Percentiles rank a stretch among this genome's conserved stretches.
Evolutionary conservation across 2,888 invertebrate genomes (phyloP).

Genomic region (Trissolcus brochymenae): DNA sequence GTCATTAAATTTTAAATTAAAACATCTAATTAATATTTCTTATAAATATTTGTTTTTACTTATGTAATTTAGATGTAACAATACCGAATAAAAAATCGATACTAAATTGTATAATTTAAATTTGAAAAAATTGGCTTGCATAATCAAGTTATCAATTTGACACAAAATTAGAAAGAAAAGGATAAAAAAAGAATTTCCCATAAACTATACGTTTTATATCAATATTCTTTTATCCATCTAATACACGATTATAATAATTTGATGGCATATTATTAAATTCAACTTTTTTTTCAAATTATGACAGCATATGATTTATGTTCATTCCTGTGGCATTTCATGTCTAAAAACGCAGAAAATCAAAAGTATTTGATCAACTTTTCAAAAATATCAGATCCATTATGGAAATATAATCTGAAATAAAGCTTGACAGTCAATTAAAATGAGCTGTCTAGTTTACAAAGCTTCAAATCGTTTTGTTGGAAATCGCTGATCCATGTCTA

Average conservation of each 20-base stretch:
- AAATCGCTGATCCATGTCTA: constrained; percentile 21
- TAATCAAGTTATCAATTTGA: not conserved
- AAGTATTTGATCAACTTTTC: constrained; percentile 3
- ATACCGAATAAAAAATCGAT: not conserved
- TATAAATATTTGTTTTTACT: too few relatives aligned
- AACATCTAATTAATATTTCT: too few relatives aligned
- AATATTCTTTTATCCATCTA: not conserved
- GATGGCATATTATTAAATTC: too few relatives aligned
- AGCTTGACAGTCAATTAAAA: constrained; percentile 60
- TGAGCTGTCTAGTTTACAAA: constrained; percentile 42
- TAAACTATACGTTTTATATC: not conserved
- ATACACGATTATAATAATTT: not conserved
- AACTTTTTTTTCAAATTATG: too few relatives aligned
- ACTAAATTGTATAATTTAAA: not conserved
- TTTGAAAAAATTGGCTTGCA: not conserved
- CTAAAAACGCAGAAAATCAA: not conserved
- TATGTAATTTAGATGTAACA: too few relatives aligned
- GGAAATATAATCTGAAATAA: constrained; percentile 54
- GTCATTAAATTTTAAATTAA: too few relatives aligned
- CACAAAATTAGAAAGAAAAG: not conserved
- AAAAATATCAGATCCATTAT: constrained; percentile 3
- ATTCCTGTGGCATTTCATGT: not conserved
- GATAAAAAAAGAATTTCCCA: not conserved
- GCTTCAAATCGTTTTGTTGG: constrained; percentile 37
- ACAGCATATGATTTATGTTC: not conserved